Percentiles rank a stretch among this genome's conserved stretches.
Conservation (phyloP, 2,797 vertebrate species). For the Poeciliopsis gracilis region DNA sequence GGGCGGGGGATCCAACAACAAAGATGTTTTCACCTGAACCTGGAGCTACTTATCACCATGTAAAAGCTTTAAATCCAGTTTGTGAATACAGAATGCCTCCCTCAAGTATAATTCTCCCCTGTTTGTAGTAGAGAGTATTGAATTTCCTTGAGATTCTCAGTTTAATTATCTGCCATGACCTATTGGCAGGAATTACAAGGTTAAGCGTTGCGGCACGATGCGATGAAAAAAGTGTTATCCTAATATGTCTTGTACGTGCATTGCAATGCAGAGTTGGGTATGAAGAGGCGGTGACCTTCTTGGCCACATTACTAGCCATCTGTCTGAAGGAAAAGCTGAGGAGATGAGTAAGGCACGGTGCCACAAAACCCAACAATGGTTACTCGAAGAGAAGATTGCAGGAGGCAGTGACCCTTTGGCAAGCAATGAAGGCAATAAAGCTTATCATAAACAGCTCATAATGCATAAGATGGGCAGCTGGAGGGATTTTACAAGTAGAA, state of each 20-base stretch:
- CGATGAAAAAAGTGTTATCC: slow-evolving; percentile 65
- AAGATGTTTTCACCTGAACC: slow-evolving; percentile 21
- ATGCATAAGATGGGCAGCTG: background rate
- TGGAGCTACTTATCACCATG: slow-evolving; percentile 28
- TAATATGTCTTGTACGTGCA: slow-evolving; percentile 61
- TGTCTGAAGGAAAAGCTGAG: slow-evolving; percentile 37
- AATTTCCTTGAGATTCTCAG: slow-evolving; percentile 62
- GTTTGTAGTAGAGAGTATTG: slow-evolving; percentile 59
- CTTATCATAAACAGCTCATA: background rate
- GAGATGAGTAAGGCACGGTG: slow-evolving; percentile 24
- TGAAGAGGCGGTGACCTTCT: slow-evolving; percentile 64
- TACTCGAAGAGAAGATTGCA: slow-evolving; percentile 9
- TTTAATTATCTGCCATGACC: slow-evolving; percentile 74
- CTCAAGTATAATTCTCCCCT: slow-evolving; percentile 27
- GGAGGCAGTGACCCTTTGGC: slow-evolving; percentile 2
- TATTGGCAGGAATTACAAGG: slow-evolving; percentile 49
- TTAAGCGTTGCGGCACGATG: slow-evolving; percentile 31
- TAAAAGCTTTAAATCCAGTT: slow-evolving; percentile 41
- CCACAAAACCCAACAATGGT: slow-evolving; percentile 21
- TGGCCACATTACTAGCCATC: slow-evolving; percentile 37
- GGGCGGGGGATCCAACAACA: background rate
- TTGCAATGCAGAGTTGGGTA: slow-evolving; percentile 43
- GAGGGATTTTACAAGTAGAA: background rate
- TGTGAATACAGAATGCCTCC: slow-evolving; percentile 43
- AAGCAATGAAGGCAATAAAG: slow-evolving; percentile 11